These are phyloP conservation scores for Aquatica leii DNA, from an alignment of 2,888 invertebrate genomes.

Conservation along the genomic window DNA sequence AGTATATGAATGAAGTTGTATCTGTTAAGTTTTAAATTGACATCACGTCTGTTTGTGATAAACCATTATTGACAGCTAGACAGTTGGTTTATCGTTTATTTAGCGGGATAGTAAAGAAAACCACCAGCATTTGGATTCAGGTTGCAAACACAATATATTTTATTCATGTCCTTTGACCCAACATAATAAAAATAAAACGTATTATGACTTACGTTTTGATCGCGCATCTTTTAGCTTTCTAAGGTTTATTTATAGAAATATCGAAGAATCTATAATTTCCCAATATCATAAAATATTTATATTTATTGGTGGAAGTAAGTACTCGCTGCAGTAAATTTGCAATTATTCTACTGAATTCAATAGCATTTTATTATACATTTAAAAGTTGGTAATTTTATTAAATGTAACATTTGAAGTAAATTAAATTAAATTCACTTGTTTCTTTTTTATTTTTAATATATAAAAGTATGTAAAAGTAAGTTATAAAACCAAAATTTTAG, in stretches of 20 bases:
- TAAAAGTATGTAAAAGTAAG: no score
- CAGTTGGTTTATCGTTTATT: conserved; percentile 30
- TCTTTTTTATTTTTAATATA: neutral
- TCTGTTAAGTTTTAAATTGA: conserved; percentile 17
- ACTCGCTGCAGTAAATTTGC: neutral
- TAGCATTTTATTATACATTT: no score
- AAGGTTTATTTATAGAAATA: conserved; percentile 21
- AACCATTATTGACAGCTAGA: conserved; percentile 25
- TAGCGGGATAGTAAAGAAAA: conserved; percentile 22
- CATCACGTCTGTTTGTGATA: conserved; percentile 23
- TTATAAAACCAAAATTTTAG: no score
- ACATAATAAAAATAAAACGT: conserved; percentile 44
- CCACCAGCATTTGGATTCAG: conserved; percentile 33
- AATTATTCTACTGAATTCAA: neutral
- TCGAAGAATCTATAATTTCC: conserved; percentile 19
- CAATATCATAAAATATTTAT: conserved; percentile 31
- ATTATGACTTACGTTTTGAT: conserved; percentile 38
- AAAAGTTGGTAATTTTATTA: no score
- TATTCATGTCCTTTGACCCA: conserved; percentile 49
- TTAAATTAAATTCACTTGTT: neutral
- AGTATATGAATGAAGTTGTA: no score
- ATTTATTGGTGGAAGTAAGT: no score
- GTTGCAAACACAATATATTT: conserved; percentile 42
- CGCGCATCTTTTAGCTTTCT: conserved; percentile 29
- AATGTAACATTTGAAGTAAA: neutral